These are phyloP conservation scores for Neoitamus cyanurus DNA, from an alignment of 2,888 invertebrate genomes.

Conservation along the genomic window DNA sequence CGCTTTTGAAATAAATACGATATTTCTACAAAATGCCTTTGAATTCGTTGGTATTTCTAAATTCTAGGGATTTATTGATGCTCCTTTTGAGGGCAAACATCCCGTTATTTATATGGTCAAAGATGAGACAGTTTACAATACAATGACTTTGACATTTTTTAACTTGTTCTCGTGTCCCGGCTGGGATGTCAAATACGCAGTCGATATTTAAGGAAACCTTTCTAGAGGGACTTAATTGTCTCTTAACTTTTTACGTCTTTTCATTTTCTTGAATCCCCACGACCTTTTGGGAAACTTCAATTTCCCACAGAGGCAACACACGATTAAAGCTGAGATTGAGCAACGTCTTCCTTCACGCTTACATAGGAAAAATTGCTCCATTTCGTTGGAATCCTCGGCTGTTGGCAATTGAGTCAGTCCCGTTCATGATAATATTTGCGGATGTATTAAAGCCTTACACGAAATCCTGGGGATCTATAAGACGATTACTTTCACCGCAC, in stretches of 20 bases:
- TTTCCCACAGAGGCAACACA: too few relatives aligned
- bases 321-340: background rate
- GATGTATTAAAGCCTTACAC: constrained; percentile 20
- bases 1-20: background rate
- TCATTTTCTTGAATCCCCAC: too few relatives aligned
- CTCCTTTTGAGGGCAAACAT: background rate
- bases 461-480: constrained; percentile 8
- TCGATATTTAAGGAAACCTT: too few relatives aligned
- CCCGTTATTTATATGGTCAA: background rate
- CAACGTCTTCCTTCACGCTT: background rate
- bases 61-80: background rate
- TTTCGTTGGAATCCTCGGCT: background rate
- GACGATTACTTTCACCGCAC: constrained; percentile 28
- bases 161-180: background rate
- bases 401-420: background rate
- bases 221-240: too few relatives aligned
- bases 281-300: too few relatives aligned
- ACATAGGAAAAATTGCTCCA: background rate
- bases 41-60: background rate
- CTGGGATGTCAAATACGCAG: background rate
- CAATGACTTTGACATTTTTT: background rate
- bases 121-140: background rate
- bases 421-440: constrained; percentile 7
- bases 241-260: too few relatives aligned
- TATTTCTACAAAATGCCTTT: background rate